Evolutionary conservation across 2,888 invertebrate species (phyloP).

Genomic region (Agrochola lota): DNA sequence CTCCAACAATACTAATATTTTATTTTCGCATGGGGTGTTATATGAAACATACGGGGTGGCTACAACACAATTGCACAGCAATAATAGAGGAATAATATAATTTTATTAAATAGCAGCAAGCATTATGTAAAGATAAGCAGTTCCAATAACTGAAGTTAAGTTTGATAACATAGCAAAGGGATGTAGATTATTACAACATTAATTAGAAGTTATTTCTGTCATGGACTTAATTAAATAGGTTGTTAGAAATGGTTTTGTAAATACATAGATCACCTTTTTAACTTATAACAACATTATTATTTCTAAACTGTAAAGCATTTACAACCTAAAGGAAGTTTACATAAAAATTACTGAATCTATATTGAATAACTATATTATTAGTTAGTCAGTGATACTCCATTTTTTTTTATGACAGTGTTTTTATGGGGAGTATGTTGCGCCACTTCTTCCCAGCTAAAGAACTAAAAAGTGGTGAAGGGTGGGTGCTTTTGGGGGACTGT

Average conservation of each 20-base stretch:
- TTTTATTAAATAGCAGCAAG: not conserved
- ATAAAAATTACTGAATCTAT: not conserved
- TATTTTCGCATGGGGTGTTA: not conserved
- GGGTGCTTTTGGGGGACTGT: too few species aligned
- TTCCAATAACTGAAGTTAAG: not conserved
- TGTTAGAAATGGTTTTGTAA: not conserved
- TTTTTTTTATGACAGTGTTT: not conserved
- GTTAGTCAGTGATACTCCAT: not conserved
- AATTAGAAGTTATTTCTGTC: not conserved
- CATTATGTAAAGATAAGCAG: constrained; percentile 25
- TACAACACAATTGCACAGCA: constrained; percentile 19
- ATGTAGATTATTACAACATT: constrained; percentile 12
- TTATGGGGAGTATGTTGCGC: too few species aligned
- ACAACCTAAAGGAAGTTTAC: constrained; percentile 1
- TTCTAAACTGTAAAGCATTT: not conserved
- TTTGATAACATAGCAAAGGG: constrained; percentile 26
- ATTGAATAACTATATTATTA: not conserved
- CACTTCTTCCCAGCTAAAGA: too few species aligned
- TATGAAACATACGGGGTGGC: not conserved
- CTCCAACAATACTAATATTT: not conserved
- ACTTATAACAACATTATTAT: not conserved
- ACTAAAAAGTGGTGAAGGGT: too few species aligned
- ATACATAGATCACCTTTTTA: constrained; percentile 10
- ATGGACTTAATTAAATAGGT: not conserved
- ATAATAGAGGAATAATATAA: not conserved